These are phyloP conservation scores for Platalea minor DNA, from an alignment of 2,797 vertebrate genomes.

Conservation along the genomic window DNA sequence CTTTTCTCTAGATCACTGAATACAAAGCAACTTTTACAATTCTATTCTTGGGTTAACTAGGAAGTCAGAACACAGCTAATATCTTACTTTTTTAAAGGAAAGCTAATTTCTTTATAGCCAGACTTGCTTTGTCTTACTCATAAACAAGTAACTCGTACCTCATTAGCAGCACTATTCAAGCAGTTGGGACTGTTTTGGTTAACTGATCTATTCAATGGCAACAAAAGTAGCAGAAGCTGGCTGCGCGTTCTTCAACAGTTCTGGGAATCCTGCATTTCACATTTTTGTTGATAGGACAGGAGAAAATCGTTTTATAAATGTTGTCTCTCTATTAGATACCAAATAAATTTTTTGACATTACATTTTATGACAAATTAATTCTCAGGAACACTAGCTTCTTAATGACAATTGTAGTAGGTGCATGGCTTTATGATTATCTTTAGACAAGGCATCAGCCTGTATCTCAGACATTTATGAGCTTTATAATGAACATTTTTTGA, in stretches of 20 bases:
- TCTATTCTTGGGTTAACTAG: neutral
- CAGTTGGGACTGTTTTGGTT: neutral
- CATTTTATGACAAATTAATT: neutral
- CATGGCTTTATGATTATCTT: neutral
- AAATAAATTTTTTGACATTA: neutral
- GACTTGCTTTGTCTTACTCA: neutral
- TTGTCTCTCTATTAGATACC: neutral
- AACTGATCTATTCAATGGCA: neutral
- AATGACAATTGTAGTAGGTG: neutral
- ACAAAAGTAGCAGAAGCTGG: neutral
- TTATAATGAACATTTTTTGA: neutral
- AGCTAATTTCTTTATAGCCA: neutral
- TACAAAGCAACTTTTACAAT: neutral
- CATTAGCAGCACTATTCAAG: neutral
- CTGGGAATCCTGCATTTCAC: neutral
- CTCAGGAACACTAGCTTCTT: neutral
- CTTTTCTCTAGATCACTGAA: neutral
- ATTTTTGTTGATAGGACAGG: neutral
- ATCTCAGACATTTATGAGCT: neutral
- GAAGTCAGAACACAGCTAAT: neutral
- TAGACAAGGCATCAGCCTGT: neutral
- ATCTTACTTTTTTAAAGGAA: neutral
- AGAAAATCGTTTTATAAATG: neutral
- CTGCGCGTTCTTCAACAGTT: neutral
- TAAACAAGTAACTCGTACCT: neutral